Conservation (phyloP, 2,113 vertebrate genomes). For the Petromus typicus region DNA sequence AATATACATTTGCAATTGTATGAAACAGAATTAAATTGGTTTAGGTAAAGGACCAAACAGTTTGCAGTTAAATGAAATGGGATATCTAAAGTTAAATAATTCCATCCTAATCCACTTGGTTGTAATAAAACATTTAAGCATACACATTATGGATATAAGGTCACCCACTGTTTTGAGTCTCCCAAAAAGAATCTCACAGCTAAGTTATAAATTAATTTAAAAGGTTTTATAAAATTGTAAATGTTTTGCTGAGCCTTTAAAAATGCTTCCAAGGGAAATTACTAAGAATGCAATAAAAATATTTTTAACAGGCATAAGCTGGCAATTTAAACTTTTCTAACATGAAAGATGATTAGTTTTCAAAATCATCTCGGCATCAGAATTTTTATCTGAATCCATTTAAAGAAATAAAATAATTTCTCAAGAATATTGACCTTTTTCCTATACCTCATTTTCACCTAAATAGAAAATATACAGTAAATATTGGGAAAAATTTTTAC, state of each 20-base stretch:
- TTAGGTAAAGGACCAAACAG: slow-evolving; percentile 65
- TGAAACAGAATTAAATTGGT: slow-evolving; percentile 62
- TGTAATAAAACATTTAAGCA: slow-evolving; percentile 81
- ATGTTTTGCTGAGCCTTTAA: slow-evolving; percentile 81
- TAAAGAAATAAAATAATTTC: slow-evolving; percentile 52
- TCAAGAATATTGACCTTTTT: neutral
- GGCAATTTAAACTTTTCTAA: slow-evolving; percentile 75
- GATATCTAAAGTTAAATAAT: slow-evolving; percentile 76
- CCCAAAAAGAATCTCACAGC: slow-evolving; percentile 80
- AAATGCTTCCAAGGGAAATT: slow-evolving; percentile 83
- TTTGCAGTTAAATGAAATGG: slow-evolving; percentile 78
- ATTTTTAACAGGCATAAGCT: slow-evolving; percentile 77
- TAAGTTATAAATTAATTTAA: slow-evolving; percentile 85
- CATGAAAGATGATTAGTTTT: slow-evolving; percentile 67
- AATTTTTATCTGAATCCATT: slow-evolving; percentile 54
- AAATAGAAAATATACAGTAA: slow-evolving; percentile 20
- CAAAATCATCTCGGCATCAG: slow-evolving; percentile 58
- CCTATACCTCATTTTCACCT: neutral
- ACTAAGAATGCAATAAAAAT: slow-evolving; percentile 79
- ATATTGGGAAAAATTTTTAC: neutral
- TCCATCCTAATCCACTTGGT: slow-evolving; percentile 72
- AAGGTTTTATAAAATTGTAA: slow-evolving; percentile 82
- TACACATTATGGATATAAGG: slow-evolving; percentile 81
- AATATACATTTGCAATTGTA: slow-evolving; percentile 27
- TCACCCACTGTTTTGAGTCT: slow-evolving; percentile 82